Percentiles rank a stretch among this genome's conserved stretches.
phyloP scores from a whole-genome alignment of 2,888 invertebrate genomes.

The Lasioglossum morio region DNA sequence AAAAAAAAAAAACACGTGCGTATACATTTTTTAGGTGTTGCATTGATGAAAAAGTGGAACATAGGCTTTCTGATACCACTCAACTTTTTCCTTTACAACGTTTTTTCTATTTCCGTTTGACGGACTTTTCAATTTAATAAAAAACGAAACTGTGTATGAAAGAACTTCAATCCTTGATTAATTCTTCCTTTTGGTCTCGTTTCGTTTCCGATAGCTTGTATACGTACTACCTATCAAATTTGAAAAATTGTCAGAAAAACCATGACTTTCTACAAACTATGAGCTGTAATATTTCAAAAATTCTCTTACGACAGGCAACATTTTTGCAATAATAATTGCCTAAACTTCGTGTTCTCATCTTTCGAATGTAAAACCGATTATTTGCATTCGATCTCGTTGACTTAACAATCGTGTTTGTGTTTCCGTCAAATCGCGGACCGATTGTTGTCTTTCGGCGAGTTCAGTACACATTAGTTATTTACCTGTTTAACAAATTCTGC shows the following conservation, averaged over 20 bases:
- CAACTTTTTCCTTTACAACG: not conserved
- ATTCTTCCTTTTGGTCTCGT: not conserved
- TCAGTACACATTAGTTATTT: not conserved
- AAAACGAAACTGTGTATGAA: not conserved
- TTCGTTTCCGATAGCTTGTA: not conserved
- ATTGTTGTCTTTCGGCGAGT: not conserved
- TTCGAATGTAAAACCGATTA: not conserved
- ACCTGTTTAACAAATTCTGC: slow-evolving; percentile 1
- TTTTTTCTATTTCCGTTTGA: not conserved
- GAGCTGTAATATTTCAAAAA: not conserved
- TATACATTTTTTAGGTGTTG: not conserved
- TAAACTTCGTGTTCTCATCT: not conserved
- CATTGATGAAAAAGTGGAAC: not conserved
- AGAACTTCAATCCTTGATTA: not conserved
- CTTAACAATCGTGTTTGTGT: not conserved
- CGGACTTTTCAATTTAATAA: not conserved
- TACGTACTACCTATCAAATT: not conserved
- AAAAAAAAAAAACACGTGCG: not conserved
- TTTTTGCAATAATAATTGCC: not conserved
- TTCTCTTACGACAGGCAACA: not conserved
- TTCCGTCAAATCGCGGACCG: not conserved
- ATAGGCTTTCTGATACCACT: not conserved
- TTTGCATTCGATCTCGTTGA: not conserved
- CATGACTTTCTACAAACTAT: not conserved
- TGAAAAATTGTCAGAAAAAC: not conserved